A percentile compares a stretch with the other conserved stretches of the same genome.
phyloP scores from a whole-genome alignment of 2,797 vertebrate species.

The Euphonia xanthogaster region DNA sequence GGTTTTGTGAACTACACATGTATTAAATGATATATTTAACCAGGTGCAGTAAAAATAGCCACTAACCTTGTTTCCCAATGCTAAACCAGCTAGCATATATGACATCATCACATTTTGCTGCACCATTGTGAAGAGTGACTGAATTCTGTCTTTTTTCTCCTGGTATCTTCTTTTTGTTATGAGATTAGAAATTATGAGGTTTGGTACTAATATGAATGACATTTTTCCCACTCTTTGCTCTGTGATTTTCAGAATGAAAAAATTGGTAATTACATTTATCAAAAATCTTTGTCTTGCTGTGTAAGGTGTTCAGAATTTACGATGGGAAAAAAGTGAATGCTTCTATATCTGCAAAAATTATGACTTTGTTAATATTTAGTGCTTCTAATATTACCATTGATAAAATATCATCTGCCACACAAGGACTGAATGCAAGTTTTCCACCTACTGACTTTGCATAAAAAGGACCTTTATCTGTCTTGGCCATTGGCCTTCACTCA shows the following conservation, averaged over 20 bases:
- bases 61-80: neutral
- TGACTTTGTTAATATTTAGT: neutral
- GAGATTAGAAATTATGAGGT: neutral
- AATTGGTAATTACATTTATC: slow-evolving; percentile 2
- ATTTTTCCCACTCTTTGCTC: slow-evolving; percentile 5
- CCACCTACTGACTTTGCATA: neutral
- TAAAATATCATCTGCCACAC: neutral
- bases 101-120: neutral
- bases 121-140: slow-evolving; percentile 23
- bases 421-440: neutral
- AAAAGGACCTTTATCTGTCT: neutral
- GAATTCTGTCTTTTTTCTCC: slow-evolving; percentile 39
- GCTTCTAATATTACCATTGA: neutral
- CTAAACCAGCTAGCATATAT: neutral
- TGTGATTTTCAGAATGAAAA: neutral
- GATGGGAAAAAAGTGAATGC: neutral
- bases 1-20: neutral
- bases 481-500: neutral
- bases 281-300: slow-evolving; percentile 16
- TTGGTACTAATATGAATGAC: slow-evolving; percentile 44
- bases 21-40: neutral
- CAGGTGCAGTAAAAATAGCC: neutral
- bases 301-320: neutral
- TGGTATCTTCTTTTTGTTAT: neutral
- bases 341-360: neutral